Percentiles rank a stretch among this genome's conserved stretches.
These are phyloP conservation scores for Drosophila navojoa DNA, from an alignment of 1,140 invertebrate species.

Conservation along the genomic window DNA sequence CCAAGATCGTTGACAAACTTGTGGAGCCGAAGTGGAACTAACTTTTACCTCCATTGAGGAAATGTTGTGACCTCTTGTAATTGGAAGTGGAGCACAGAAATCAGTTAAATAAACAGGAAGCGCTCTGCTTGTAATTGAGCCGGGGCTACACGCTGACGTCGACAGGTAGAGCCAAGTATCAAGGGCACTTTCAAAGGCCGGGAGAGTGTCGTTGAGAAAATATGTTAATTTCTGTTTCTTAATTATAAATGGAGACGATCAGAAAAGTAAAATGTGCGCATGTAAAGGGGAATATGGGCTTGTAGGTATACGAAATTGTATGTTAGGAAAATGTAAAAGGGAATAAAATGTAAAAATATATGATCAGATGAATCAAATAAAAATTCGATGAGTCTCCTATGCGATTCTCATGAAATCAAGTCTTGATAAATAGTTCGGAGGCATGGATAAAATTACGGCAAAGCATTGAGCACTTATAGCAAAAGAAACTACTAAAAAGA, in stretches of 20 bases:
- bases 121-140: slow-evolving; percentile 15
- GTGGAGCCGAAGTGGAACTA: slow-evolving; percentile 40
- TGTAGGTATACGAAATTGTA: background rate
- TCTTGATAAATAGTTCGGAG: too few species aligned
- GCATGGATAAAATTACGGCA: too few species aligned
- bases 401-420: too few species aligned
- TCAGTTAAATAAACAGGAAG: slow-evolving; percentile 74
- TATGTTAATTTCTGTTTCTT: slow-evolving; percentile 7
- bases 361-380: too few species aligned
- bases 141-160: background rate
- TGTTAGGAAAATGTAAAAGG: background rate
- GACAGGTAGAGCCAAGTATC: slow-evolving; percentile 63
- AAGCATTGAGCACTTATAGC: too few species aligned
- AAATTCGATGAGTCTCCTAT: too few species aligned
- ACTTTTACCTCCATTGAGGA: slow-evolving; percentile 30
- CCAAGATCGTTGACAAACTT: slow-evolving; percentile 59
- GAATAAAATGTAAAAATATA: too few species aligned
- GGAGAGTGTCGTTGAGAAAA: slow-evolving; percentile 8
- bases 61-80: slow-evolving; percentile 44
- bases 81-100: slow-evolving; percentile 60
- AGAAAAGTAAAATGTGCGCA: background rate
- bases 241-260: background rate
- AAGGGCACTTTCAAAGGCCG: slow-evolving; percentile 60
- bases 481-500: too few species aligned
- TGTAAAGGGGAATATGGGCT: background rate